These are phyloP conservation scores for Abrostola tripartita DNA, from an alignment of 2,888 invertebrate species.

Conservation along the genomic window DNA sequence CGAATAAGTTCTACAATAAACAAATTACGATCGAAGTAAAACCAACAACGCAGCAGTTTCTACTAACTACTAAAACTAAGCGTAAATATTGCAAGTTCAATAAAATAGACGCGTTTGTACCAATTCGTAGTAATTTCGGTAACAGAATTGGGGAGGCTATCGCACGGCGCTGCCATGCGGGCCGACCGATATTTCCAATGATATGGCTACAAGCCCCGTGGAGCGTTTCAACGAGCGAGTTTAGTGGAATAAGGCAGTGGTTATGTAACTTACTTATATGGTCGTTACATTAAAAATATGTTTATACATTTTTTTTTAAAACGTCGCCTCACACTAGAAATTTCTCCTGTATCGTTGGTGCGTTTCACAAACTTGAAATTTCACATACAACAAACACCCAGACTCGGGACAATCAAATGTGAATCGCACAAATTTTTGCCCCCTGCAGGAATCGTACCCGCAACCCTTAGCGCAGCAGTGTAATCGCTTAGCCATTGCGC, in stretches of 20 bases:
- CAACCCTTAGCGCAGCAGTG: no score
- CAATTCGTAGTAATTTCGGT: constrained; percentile 64
- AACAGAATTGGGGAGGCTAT: constrained; percentile 72
- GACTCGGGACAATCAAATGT: no score
- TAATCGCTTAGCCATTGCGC: no score
- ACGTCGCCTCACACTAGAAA: no score
- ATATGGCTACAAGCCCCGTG: constrained; percentile 65
- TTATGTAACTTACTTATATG: background rate
- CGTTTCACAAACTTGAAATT: no score
- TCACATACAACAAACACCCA: no score
- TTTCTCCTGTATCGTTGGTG: no score
- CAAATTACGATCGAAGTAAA: background rate
- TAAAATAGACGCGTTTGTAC: constrained; percentile 51
- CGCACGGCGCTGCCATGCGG: constrained; percentile 69
- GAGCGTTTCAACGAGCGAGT: constrained; percentile 46
- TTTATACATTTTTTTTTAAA: no score
- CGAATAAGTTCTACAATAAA: background rate
- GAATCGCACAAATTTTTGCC: no score
- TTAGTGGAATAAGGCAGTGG: constrained; percentile 15
- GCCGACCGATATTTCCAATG: constrained; percentile 72
- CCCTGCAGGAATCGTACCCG: no score
- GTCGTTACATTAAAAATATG: no score
- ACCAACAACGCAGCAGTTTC: background rate
- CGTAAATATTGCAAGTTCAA: constrained; percentile 32
- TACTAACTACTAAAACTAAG: constrained; percentile 15